Evolutionary conservation across 2,797 vertebrate species (phyloP).

Genomic region (Vireo griseus): DNA sequence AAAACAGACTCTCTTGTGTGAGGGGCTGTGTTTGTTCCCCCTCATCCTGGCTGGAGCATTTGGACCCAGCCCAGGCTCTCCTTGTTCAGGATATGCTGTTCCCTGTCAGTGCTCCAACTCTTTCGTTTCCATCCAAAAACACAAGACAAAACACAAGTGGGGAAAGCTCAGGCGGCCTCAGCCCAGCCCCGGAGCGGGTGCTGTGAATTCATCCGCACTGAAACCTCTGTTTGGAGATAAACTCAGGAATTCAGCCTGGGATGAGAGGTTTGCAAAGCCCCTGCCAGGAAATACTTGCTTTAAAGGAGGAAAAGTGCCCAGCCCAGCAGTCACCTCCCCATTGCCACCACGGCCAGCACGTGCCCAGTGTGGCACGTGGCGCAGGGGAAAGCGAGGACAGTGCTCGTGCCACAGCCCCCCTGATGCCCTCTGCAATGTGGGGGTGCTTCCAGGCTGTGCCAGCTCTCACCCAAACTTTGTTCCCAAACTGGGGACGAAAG

Average conservation of each 20-base stretch:
- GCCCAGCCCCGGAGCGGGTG: neutral
- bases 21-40: neutral
- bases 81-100: neutral
- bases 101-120: neutral
- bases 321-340: neutral
- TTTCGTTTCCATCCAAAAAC: neutral
- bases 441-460: neutral
- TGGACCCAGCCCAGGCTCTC: neutral
- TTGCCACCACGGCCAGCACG: rapidly evolving
- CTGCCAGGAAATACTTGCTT: neutral
- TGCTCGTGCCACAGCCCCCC: neutral
- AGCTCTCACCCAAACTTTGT: neutral
- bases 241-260: neutral
- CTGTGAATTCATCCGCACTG: neutral
- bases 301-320: neutral
- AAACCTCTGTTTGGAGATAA: neutral
- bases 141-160: neutral
- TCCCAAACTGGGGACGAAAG: rapidly evolving
- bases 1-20: neutral
- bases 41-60: neutral
- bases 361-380: neutral
- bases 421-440: rapidly evolving
- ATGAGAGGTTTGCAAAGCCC: neutral
- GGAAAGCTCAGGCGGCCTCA: neutral
- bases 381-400: neutral